These are phyloP conservation scores for Tortrix viridana DNA, from an alignment of 2,888 invertebrate species.

Conservation along the genomic window DNA sequence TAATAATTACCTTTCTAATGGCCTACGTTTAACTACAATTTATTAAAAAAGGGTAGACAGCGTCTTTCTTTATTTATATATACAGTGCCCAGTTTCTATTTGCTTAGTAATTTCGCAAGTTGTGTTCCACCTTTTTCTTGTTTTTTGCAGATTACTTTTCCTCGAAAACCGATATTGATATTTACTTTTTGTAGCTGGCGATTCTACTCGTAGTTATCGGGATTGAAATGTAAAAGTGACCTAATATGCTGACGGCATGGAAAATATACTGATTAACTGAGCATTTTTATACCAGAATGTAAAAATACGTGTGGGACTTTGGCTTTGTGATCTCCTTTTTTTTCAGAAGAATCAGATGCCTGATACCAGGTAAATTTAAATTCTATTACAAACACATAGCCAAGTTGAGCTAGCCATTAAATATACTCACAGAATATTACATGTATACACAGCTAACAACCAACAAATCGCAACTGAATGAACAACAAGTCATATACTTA, in stretches of 20 bases:
- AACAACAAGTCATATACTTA: too few species aligned
- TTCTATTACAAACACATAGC: too few species aligned
- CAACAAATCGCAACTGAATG: too few species aligned
- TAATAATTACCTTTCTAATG: constrained; percentile 3
- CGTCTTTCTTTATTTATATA: constrained; percentile 48
- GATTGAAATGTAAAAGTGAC: constrained; percentile 4
- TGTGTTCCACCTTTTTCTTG: constrained; percentile 56
- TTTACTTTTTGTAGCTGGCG: background rate
- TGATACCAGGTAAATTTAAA: too few species aligned
- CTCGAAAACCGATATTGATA: constrained; percentile 21
- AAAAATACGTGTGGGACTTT: too few species aligned
- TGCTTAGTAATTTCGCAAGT: constrained; percentile 57
- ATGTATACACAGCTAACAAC: too few species aligned
- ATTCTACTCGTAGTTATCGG: background rate
- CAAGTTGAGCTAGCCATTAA: too few species aligned
- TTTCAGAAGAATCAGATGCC: too few species aligned
- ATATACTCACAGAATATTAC: too few species aligned
- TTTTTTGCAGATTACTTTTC: constrained; percentile 53
- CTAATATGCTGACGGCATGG: background rate
- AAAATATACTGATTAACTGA: background rate
- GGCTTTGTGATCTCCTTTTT: too few species aligned
- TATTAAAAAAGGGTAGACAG: constrained; percentile 50
- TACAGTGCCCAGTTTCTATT: constrained; percentile 46
- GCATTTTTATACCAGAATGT: too few species aligned
- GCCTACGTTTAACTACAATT: constrained; percentile 5